Base-by-base conservation (phyloP, 2,888 invertebrate genomes). In the Aleiodes testaceus region DNA sequence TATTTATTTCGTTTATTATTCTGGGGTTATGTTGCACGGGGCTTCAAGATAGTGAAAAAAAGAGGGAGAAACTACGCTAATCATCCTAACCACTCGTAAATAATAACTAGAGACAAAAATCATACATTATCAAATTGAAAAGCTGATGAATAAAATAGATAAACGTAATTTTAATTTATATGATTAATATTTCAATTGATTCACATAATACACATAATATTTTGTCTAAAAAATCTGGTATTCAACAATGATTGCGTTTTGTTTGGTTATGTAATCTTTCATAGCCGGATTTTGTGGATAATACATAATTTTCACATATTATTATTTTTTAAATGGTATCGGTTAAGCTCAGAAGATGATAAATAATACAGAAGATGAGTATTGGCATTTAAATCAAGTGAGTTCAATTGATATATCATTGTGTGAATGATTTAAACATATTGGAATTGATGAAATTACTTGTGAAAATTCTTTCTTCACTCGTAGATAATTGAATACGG, bases 341-440 rank as follows among this genome's bases (percentile, higher is more conserved):
- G n/a, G 30, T 26, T n/a, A 14, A 9, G 52, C 52, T 20, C 22
- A 55, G 55, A 55, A 7, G 30, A 55, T 30, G 30, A 55, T 36
- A 36, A n/a, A n/a, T n/a, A 36, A 30, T 45, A 12, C 69, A 47
- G 66, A 42, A 36, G 30, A 66, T 11, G 44, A 61, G 61, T 47
- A 66, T 72, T 66, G 42, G 63, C 44, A 45, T 66, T 65, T 47
- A 20, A 12, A 36, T 61, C 66, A 66, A 45, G 36, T 65, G 30
- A 44, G 52, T 52, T 53, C n/a, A 20, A 47, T 42, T n/a, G n/a
- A 64, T 14, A 16, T 30, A 45, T 65, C 11, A 9, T 45, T 53
- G 36, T 20, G 36, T n/a, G 5, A 11, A 52, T 68, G 47, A 26
- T 26, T 42, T 66, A 18, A 59, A 66, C 44, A 75, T 75, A 72